Conservation (phyloP, 2,113 vertebrate genomes). For the Ahaetulla prasina region DNA sequence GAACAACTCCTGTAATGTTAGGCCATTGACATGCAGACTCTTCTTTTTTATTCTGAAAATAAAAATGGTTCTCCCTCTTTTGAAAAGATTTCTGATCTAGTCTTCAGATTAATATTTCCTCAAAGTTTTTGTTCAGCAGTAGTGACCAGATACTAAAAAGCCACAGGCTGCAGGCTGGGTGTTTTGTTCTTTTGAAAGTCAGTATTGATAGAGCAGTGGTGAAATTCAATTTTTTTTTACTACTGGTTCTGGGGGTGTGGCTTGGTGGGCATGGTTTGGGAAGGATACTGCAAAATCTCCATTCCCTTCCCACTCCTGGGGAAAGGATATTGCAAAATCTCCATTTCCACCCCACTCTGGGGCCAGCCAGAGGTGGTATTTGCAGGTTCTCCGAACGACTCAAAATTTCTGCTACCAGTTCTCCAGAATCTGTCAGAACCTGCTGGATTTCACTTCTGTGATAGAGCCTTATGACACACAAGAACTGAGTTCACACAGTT, state of each 20-base stretch:
- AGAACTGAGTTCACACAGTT: not conserved
- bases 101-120: not conserved
- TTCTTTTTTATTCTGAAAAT: not conserved
- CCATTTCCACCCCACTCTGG: too few relatives aligned
- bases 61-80: not conserved
- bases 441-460: too few relatives aligned
- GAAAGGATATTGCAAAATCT: too few relatives aligned
- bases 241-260: too few relatives aligned
- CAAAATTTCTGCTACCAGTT: too few relatives aligned
- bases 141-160: not conserved
- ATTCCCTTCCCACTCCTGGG: too few relatives aligned
- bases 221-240: too few relatives aligned
- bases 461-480: not conserved
- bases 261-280: too few relatives aligned
- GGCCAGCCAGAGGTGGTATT: too few relatives aligned
- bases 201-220: not conserved
- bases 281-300: too few relatives aligned
- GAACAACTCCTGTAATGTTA: not conserved
- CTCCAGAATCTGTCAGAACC: too few relatives aligned
- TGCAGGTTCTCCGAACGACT: too few relatives aligned
- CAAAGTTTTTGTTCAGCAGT: not conserved
- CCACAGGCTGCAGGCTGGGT: not conserved
- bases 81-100: not conserved
- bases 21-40: not conserved
- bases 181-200: not conserved